Evolutionary conservation across 1,140 invertebrate species (phyloP), one percentile per base, ranked within the genome.

Genomic region (Zaprionus vittiger): DNA sequence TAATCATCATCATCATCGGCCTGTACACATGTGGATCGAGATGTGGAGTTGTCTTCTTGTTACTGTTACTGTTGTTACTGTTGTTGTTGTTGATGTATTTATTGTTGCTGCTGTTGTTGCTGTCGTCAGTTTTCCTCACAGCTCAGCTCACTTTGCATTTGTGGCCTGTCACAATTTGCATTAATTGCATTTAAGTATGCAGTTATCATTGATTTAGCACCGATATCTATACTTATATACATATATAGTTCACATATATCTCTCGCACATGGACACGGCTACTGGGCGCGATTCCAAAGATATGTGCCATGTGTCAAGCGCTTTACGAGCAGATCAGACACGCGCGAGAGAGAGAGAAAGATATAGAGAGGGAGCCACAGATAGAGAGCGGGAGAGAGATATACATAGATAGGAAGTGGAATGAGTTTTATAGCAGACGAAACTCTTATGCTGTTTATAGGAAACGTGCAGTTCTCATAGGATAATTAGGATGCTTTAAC

Each of bases 201-300:
- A 90, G 84, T 90, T 90, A 90, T 89, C 82, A 90, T 90, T 90
- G 85, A 90, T 90, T 90, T 90, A 90, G 86, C 85, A 90, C 86
- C 86, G 80, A 91, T 89, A 73, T 89, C 20, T 65, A 38, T 63
- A 63, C 47, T 52, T 56, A 41, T 44, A 22, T 44, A 89, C 90
- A 82, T 87, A 89, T 90, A 82, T 87, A 79, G 84, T 82, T 77
- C 82, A 77, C 61, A 75, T 76, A 80, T 81, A 47, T 81, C 64
- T 67, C 59, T 77, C 44, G 38, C 15, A 17, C 12, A 6, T 55
- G 17, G 5, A 37, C 38, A 55, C 31, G 26, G 77, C 67, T 70
- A 62, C 66, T 66, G 77, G 61, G 52, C 64, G 66, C 65, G 61
- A 47, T 17, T 47, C 17, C n/a, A 47, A 17, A 47, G n/a, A 47